Conservation (phyloP, 2,797 vertebrate genomes). For the Periparus ater region DNA sequence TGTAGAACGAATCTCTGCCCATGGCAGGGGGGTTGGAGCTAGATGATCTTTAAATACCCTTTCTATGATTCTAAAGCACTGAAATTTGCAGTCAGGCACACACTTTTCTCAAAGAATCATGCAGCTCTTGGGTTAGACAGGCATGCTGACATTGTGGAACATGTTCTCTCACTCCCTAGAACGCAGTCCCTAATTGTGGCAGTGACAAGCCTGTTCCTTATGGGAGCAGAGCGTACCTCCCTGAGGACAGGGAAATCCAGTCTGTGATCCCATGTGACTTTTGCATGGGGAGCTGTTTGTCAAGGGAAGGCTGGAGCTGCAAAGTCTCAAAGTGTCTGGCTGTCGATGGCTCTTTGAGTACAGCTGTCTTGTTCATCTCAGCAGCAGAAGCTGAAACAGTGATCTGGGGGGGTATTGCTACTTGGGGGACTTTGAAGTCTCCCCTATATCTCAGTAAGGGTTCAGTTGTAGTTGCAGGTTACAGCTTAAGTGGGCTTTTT, state of each 20-base stretch:
- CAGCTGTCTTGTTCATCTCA: background rate
- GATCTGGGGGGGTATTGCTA: background rate
- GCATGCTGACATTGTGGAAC: background rate
- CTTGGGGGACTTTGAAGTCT: background rate
- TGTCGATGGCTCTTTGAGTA: background rate
- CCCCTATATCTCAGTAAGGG: fast-evolving
- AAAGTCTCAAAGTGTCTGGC: background rate
- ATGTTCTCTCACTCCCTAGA: background rate
- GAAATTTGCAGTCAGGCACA: background rate
- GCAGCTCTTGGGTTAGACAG: background rate
- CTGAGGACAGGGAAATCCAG: background rate
- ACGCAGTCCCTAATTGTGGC: background rate
- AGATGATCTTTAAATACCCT: background rate
- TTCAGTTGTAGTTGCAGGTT: background rate
- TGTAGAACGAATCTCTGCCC: background rate
- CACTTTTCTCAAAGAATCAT: background rate
- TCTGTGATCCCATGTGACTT: background rate
- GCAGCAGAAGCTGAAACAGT: background rate
- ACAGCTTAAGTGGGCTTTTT: background rate
- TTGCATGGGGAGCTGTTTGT: background rate
- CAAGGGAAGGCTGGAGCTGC: background rate
- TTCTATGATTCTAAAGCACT: background rate
- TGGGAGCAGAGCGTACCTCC: background rate
- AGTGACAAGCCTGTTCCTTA: background rate
- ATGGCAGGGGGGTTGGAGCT: background rate